These are phyloP conservation scores for Drosophila rellima DNA, from an alignment of 2,888 invertebrate genomes.

Conservation along the genomic window DNA sequence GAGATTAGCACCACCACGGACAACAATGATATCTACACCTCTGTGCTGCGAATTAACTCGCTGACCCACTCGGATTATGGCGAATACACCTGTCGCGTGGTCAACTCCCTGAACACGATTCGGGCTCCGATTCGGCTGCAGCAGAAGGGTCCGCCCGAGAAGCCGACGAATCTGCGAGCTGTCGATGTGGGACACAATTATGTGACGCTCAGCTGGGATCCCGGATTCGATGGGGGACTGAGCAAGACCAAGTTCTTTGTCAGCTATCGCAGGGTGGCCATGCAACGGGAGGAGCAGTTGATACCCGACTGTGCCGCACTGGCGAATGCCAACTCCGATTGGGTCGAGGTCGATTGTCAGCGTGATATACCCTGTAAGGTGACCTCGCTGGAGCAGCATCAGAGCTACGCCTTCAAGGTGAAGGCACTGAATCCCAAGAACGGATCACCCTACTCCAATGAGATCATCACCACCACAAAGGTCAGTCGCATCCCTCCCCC, in stretches of 20 bases:
- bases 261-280: slow-evolving; percentile 90
- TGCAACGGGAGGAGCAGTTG: slow-evolving; percentile 88
- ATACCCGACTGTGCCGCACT: slow-evolving; percentile 88
- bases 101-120: slow-evolving; percentile 92
- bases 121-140: slow-evolving; percentile 92
- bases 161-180: slow-evolving; percentile 90
- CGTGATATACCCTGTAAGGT: slow-evolving; percentile 95
- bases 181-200: slow-evolving; percentile 92
- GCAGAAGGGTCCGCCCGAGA: slow-evolving; percentile 95
- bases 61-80: slow-evolving; percentile 95
- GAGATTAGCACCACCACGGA: slow-evolving; percentile 93
- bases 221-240: slow-evolving; percentile 96
- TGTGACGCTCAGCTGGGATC: slow-evolving; percentile 93
- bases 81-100: slow-evolving; percentile 95
- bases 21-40: slow-evolving; percentile 94
- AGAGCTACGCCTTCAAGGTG: slow-evolving; percentile 94
- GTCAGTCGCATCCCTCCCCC: slow-evolving; percentile 94
- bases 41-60: slow-evolving; percentile 90
- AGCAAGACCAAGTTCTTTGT: slow-evolving; percentile 95
- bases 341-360: slow-evolving; percentile 94
- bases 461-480: slow-evolving; percentile 92
- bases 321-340: slow-evolving; percentile 88
- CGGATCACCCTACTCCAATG: slow-evolving; percentile 94
- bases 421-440: slow-evolving; percentile 96
- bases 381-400: slow-evolving; percentile 93